These are phyloP conservation scores for Halocynthia roretzi DNA, from an alignment of 23 tunicate species.

Conservation along the genomic window DNA sequence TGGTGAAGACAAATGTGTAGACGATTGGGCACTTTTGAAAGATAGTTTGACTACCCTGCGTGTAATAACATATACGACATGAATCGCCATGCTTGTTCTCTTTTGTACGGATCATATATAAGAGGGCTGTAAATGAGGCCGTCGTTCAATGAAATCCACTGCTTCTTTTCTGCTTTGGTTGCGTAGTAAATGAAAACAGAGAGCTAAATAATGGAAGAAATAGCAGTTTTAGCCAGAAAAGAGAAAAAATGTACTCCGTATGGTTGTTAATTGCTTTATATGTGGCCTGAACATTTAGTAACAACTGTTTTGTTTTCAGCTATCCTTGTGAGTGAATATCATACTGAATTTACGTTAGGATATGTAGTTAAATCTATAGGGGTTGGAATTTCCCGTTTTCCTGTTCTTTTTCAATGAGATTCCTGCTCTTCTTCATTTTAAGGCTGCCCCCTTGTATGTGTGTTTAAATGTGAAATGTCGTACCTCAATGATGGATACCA, in stretches of 20 bases:
- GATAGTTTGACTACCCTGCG: slow-evolving; percentile 39
- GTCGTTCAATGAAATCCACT: slow-evolving; percentile 65
- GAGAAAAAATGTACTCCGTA: background rate
- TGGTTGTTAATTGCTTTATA: background rate
- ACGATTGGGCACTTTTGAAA: background rate
- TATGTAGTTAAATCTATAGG: too few species aligned
- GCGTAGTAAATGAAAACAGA: slow-evolving; percentile 66
- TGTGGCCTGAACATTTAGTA: too few species aligned
- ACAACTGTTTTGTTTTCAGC: too few species aligned
- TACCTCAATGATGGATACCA: slow-evolving; percentile 65
- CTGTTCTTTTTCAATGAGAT: too few species aligned
- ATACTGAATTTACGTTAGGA: too few species aligned
- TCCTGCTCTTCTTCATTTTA: too few species aligned
- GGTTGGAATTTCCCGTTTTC: too few species aligned
- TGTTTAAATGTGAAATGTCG: background rate
- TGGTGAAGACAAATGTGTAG: background rate
- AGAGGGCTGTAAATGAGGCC: slow-evolving; percentile 45
- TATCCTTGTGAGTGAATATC: too few species aligned
- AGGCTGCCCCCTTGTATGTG: too few species aligned
- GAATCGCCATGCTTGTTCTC: slow-evolving; percentile 89
- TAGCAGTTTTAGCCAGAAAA: background rate
- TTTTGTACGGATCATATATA: slow-evolving; percentile 64
- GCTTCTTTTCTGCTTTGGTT: slow-evolving; percentile 53
- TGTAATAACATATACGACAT: slow-evolving; percentile 77
- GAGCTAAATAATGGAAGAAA: slow-evolving; percentile 16